Percentiles rank a stretch among this genome's conserved stretches.
These are phyloP conservation scores for Amphimallon solstitiale DNA, from an alignment of 2,888 invertebrate species.

Conservation along the genomic window DNA sequence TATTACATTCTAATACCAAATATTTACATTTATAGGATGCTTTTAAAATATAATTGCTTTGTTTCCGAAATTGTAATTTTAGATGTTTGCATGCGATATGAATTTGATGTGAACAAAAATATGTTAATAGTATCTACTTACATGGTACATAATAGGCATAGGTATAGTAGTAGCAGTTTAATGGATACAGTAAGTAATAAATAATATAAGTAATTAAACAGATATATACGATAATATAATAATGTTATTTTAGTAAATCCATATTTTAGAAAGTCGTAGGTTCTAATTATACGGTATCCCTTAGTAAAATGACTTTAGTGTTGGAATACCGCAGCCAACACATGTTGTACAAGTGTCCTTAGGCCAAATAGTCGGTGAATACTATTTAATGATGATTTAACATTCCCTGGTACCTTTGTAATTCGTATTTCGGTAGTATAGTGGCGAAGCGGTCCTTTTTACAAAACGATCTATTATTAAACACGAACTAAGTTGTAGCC, in stretches of 20 bases:
- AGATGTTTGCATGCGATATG: no score
- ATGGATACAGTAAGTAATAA: not conserved
- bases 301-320: slow-evolving; percentile 21
- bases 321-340: slow-evolving; percentile 42
- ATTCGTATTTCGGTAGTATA: slow-evolving; percentile 37
- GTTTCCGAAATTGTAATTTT: no score
- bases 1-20: no score
- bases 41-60: no score
- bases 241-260: slow-evolving; percentile 4
- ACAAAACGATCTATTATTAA: slow-evolving; percentile 35
- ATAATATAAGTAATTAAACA: slow-evolving; percentile 3
- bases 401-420: slow-evolving; percentile 36
- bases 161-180: no score
- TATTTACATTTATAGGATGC: no score
- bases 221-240: not conserved
- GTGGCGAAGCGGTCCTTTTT: slow-evolving; percentile 32
- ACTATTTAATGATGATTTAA: slow-evolving; percentile 43
- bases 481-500: slow-evolving; percentile 26
- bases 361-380: slow-evolving; percentile 41
- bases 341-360: slow-evolving; percentile 48
- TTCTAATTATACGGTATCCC: slow-evolving; percentile 22
- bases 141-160: no score
- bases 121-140: no score
- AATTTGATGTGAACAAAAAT: no score
- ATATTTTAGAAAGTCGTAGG: slow-evolving; percentile 26